Evolutionary conservation across 2,797 vertebrate species (phyloP).

Genomic region (Hydrolagus colliei): DNA sequence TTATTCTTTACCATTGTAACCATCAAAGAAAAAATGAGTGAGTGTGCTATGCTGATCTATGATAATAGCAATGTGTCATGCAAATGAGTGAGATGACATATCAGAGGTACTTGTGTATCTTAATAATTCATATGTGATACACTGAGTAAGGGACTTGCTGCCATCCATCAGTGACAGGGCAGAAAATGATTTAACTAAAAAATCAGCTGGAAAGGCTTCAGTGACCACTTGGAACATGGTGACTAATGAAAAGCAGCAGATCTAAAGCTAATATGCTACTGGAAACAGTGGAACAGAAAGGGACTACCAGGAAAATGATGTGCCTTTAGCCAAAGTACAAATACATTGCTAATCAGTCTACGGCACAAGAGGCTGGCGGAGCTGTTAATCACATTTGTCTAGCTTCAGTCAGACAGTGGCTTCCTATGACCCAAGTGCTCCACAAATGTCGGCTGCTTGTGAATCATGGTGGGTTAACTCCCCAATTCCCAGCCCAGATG

Average conservation of each 20-base stretch:
- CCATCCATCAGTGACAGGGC: slow-evolving; percentile 28
- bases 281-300: background rate
- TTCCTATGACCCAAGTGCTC: slow-evolving; percentile 34
- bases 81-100: slow-evolving; percentile 32
- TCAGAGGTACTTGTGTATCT: slow-evolving; percentile 32
- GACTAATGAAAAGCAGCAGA: slow-evolving; percentile 27
- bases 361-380: slow-evolving; percentile 36
- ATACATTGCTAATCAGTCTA: slow-evolving; percentile 40
- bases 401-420: slow-evolving; percentile 40
- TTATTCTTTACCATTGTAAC: slow-evolving; percentile 23
- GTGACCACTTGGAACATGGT: slow-evolving; percentile 26
- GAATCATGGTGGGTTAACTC: slow-evolving; percentile 36
- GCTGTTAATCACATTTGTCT: slow-evolving; percentile 40
- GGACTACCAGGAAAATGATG: slow-evolving; percentile 46
- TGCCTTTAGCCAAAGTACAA: slow-evolving; percentile 48
- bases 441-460: slow-evolving; percentile 39
- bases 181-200: slow-evolving; percentile 31
- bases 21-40: slow-evolving; percentile 28
- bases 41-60: slow-evolving; percentile 29
- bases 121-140: slow-evolving; percentile 33
- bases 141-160: slow-evolving; percentile 31
- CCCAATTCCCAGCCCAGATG: slow-evolving; percentile 26
- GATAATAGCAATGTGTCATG: slow-evolving; percentile 32
- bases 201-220: slow-evolving; percentile 20
- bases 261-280: slow-evolving; percentile 23